Base-by-base conservation (phyloP, 2,113 vertebrate genomes). In the Lipophrys pholis region DNA sequence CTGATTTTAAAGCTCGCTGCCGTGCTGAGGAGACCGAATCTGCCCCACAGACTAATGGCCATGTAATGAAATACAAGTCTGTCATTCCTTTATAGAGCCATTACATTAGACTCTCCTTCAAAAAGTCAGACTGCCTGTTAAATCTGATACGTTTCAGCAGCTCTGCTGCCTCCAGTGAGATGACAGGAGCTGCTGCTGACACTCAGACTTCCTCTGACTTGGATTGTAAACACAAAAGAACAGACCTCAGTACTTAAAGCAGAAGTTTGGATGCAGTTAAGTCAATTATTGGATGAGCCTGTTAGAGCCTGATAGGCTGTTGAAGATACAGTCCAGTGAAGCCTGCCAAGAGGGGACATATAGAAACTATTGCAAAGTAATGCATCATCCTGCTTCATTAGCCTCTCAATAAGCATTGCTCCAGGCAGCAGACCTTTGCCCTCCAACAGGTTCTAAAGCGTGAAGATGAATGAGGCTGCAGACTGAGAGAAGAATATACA, bases 51-150 rank as follows among this genome's bases (percentile, higher is more conserved):
- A 72, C 50, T 80, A 76, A 81, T 81, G 60, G 43, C 68, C 43
- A 42, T 50, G 69, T 57, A 70, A 89, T 74, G 52, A 83, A 80
- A 89, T 69, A 75, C 68, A 73, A 45, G 52, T 56, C 51, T 78
- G 68, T 79, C 78, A 58, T 66, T 78, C 57, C 12, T 45, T 66
- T 59, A 73, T 57, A 43, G 9, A 77, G 41, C 16, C 63, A 69
- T 76, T 70, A 64, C 63, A 69, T 82, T 42, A 46, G 49, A 55
- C 53, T 73, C 58, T 77, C 50, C 73, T 80, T 83, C 74, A 30
- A 84, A 76, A 82, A 75, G 35, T 78, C 64, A 46, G 65, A 75
- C 83, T 78, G 74, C 69, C 65, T 78, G 80, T 83, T 82, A 82
- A 80, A 85, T 73, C 66, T 39, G 56, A 75, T 77, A 42, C 2